Evolutionary conservation across 2,797 vertebrate genomes (phyloP), one percentile per base, ranked within the genome.

Genomic region (Alfaro cultratus): DNA sequence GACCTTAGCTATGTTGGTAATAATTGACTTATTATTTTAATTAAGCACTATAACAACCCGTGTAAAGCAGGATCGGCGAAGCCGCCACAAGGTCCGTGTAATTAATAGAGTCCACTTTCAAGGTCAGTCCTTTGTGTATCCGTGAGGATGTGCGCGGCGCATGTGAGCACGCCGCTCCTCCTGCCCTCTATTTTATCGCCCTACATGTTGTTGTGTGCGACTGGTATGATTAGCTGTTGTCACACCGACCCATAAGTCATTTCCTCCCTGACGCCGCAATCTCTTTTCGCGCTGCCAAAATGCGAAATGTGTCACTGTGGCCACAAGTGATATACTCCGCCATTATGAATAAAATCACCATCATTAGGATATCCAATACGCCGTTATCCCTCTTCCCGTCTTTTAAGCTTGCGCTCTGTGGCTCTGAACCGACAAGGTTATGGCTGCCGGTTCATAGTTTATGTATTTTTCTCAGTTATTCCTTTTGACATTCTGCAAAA

Each of bases 1-100:
- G 93, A 95, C 94, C 94, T 96, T 85, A 93, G 81, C 74, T 80
- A 47, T 94, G 92, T 94, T 95, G 84, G 92, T 94, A 94, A 95
- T 95, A 95, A 95, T 95, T 94, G 90, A 77, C 90, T 93, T 92
- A 93, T 94, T 95, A 94, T 94, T 94, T 90, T 90, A 94, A 95
- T 95, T 93, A 95, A 92, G 92, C 78, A 82, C 87, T 91, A 75
- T 75, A 91, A 92, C 91, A 93, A 85, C 88, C 82, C 12, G 26
- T 91, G 90, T 83, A 83, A 91, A 92, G 89, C 88, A 79, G 85
- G 93, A 87, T 88, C 80, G 87, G 91, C 90, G 73, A 85, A 90
- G 85, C 83, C 57, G 67, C 85, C 77, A 80, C 88, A 92, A 90
- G 89, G 80, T 83, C 77, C 78, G 75, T 83, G 83, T 95, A 95